Base-by-base conservation (phyloP, 2,888 invertebrate species). In the Malthinus seriepunctatus region DNA sequence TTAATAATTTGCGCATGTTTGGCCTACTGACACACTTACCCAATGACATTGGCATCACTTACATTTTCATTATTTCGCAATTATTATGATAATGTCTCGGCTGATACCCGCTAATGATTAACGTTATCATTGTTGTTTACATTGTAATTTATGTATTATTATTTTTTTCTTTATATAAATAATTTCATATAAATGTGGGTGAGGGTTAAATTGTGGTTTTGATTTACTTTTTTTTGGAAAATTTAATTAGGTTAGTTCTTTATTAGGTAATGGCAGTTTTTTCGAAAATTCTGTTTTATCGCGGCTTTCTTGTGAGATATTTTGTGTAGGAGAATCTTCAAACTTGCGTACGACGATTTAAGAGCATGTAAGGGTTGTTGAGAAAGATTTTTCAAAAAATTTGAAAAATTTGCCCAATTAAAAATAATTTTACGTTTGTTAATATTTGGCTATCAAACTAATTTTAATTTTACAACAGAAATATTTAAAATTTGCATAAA, bases 11-110 rank as follows among this genome's bases (percentile, higher is more conserved):
- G 62, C 62, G 62, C 62, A 62, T 79, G 78, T 82, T 80, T 86
- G 84, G 83, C 86, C 85, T 74, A 85, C 80, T 87, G 82, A 85
- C 87, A 86, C 73, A 84, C 81, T 83, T 86, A 81, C 82, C 82
- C 81, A 80, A 71, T 81, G 80, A 80, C 81, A 81, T 79, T 81
- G 81, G 79, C 79, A 80, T 76, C 73, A 78, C 79, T 80, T 73
- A 71, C 70, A 66, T 70, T 71, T 71, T 73, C 72, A 68, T 78
- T 73, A 70, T 70, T 77, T 78, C 74, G 75, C 75, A 75, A 76
- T 67, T 49, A 64, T 46, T 46, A 54, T 56, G 45, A 55, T 52
- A 53, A 53, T 53, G 15, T 31, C 56, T 34, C 15, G 48, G 45
- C 39, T 57, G 48, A 58, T 49, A 53, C 35, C 39, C 37, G 53